Evolutionary conservation across 2,888 invertebrate species (phyloP).

Genomic region (Agrotis ipsilon): DNA sequence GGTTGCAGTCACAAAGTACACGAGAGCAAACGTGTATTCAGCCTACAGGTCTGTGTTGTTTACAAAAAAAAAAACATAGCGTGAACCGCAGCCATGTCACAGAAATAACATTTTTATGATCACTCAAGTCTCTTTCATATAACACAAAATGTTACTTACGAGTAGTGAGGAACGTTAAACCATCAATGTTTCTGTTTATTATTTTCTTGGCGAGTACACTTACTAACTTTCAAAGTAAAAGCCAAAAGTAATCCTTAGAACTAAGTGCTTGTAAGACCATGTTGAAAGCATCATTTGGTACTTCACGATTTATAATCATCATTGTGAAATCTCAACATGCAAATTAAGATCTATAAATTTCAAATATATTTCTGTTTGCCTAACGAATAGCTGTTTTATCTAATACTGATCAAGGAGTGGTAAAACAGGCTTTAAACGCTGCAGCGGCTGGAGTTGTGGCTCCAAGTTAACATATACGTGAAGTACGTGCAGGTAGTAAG

Average conservation of each 20-base stretch:
- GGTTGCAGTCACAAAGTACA: constrained; percentile 51
- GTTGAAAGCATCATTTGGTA: constrained; percentile 25
- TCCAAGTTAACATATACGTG: constrained; percentile 17
- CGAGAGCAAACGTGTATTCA: constrained; percentile 57
- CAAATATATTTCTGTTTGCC: constrained; percentile 26
- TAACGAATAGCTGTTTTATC: constrained; percentile 48
- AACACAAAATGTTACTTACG: constrained; percentile 64
- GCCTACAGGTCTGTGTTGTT: constrained; percentile 59
- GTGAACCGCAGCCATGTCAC: constrained; percentile 64
- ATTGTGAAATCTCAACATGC: constrained; percentile 20
- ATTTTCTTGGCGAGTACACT: constrained; percentile 45
- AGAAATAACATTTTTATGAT: constrained; percentile 70
- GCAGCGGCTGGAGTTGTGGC: constrained; percentile 25
- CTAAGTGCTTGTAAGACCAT: constrained; percentile 18
- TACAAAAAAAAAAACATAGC: constrained; percentile 65
- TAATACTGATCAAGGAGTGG: constrained; percentile 52
- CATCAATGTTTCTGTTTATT: constrained; percentile 65
- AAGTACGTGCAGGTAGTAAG: constrained; percentile 26
- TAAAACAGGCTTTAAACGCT: constrained; percentile 52
- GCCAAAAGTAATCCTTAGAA: constrained; percentile 37
- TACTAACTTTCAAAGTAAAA: constrained; percentile 54
- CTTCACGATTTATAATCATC: constrained; percentile 26
- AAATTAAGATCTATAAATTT: constrained; percentile 45
- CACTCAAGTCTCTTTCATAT: constrained; percentile 61
- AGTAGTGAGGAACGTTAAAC: constrained; percentile 56